These are phyloP conservation scores for Synodontis membranacea DNA, from an alignment of 2,113 vertebrate species.

Conservation along the genomic window DNA sequence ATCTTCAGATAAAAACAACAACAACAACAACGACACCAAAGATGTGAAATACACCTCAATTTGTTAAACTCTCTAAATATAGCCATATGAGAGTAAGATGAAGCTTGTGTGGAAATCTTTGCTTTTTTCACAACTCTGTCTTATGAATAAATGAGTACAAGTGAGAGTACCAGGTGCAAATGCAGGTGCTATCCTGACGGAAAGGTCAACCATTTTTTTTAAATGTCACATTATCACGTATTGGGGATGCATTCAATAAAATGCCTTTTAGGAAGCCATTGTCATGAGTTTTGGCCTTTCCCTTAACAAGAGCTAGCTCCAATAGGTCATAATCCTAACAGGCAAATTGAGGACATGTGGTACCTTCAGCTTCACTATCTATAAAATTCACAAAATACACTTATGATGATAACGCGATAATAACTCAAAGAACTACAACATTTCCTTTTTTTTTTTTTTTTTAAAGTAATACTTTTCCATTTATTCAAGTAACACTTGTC, in stretches of 20 bases:
- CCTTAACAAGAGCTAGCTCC: background rate
- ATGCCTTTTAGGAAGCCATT: conserved; percentile 25
- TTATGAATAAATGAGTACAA: conserved; percentile 34
- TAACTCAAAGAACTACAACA: background rate
- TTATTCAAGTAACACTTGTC: background rate
- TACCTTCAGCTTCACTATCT: background rate
- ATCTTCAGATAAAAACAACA: background rate
- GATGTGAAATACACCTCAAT: background rate
- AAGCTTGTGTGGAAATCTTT: conserved; percentile 11
- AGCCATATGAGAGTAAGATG: background rate
- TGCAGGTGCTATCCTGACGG: conserved; percentile 39
- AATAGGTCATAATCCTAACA: conserved; percentile 15
- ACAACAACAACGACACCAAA: background rate
- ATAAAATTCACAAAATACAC: background rate
- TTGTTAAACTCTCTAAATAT: conserved; percentile 13
- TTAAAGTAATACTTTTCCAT: background rate
- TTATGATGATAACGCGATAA: background rate
- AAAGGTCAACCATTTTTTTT: conserved; percentile 49
- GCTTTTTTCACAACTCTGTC: conserved; percentile 25
- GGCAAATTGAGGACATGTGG: background rate
- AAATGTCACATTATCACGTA: conserved; percentile 46
- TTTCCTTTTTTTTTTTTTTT: background rate
- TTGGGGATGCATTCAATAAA: conserved; percentile 42
- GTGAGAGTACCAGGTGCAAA: conserved; percentile 51
- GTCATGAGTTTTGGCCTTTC: conserved; percentile 15